Conservation (phyloP, 1,140 invertebrate genomes). For the Papilio polyxenes region DNA sequence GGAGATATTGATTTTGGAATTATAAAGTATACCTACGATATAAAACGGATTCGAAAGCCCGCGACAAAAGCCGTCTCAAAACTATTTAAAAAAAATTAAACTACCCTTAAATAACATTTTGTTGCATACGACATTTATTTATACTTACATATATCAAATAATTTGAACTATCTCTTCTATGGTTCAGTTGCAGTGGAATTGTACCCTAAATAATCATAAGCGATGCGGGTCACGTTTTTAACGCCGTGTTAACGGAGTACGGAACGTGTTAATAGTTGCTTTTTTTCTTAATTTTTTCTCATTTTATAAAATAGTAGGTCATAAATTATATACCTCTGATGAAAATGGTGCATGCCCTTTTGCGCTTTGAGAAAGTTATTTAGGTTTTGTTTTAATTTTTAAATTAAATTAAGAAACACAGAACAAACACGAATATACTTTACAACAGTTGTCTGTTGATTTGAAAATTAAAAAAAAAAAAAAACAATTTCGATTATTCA, state of each 20-base stretch:
- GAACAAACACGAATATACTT: too few relatives aligned
- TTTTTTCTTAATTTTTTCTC: conserved; percentile 2
- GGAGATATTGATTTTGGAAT: background rate
- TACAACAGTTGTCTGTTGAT: too few relatives aligned
- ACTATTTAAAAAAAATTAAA: background rate
- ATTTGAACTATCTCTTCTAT: background rate
- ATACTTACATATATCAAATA: background rate
- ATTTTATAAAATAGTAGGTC: background rate
- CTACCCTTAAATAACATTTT: background rate
- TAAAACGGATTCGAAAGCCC: background rate
- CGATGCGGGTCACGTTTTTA: conserved; percentile 15
- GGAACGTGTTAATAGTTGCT: conserved; percentile 11
- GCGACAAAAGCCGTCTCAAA: background rate
- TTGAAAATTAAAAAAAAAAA: too few relatives aligned
- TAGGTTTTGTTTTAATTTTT: background rate
- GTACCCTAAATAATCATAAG: background rate
- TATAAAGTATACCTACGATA: background rate
- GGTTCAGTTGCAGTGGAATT: background rate
- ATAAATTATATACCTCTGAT: background rate
- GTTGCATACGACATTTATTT: background rate
- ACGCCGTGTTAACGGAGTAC: conserved; percentile 3
- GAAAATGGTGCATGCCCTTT: background rate
- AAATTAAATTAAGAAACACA: background rate
- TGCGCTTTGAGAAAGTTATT: background rate
- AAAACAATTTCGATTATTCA: too few relatives aligned